phyloP scores from a whole-genome alignment of 2,113 vertebrate species.

The Potamarius usumacintae region DNA sequence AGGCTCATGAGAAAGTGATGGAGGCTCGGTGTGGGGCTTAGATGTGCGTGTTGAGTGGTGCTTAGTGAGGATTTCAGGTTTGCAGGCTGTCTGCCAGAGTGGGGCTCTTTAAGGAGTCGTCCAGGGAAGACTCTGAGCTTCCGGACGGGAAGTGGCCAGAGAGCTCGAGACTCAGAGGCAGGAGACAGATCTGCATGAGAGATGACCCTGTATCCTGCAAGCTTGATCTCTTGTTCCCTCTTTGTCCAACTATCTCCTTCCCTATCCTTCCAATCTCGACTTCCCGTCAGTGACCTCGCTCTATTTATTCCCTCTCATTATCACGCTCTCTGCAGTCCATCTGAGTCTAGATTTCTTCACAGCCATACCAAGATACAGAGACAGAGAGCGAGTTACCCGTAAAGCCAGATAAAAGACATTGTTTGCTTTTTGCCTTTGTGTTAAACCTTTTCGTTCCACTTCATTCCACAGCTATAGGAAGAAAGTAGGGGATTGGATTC shows the following conservation, averaged over 20 bases:
- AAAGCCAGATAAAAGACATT: slow-evolving; percentile 23
- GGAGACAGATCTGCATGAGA: slow-evolving; percentile 34
- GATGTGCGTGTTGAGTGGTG: slow-evolving; percentile 6
- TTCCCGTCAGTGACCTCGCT: neutral
- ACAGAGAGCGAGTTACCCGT: neutral
- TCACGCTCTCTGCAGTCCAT: neutral
- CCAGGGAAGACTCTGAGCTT: slow-evolving; percentile 33
- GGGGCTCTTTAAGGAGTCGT: slow-evolving; percentile 28
- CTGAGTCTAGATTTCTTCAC: neutral
- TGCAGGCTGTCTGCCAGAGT: slow-evolving; percentile 17
- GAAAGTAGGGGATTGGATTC: slow-evolving; percentile 4
- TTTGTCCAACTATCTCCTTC: slow-evolving; percentile 16
- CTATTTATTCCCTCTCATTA: neutral
- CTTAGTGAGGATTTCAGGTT: slow-evolving; percentile 32
- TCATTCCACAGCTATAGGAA: slow-evolving; percentile 12
- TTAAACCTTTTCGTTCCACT: slow-evolving; percentile 16
- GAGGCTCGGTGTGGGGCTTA: slow-evolving; percentile 22
- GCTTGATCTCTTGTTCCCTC: slow-evolving; percentile 20
- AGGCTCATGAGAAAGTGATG: neutral
- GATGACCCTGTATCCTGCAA: slow-evolving; percentile 34
- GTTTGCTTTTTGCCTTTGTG: slow-evolving; percentile 34
- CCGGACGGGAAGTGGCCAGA: slow-evolving; percentile 34
- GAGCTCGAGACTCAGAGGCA: slow-evolving; percentile 1
- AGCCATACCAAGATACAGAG: neutral
- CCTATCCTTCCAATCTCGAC: slow-evolving; percentile 9